Percentiles rank a stretch among this genome's conserved stretches.
These are phyloP conservation scores for Indicator maculatus DNA, from an alignment of 2,113 vertebrate species.

Conservation along the genomic window DNA sequence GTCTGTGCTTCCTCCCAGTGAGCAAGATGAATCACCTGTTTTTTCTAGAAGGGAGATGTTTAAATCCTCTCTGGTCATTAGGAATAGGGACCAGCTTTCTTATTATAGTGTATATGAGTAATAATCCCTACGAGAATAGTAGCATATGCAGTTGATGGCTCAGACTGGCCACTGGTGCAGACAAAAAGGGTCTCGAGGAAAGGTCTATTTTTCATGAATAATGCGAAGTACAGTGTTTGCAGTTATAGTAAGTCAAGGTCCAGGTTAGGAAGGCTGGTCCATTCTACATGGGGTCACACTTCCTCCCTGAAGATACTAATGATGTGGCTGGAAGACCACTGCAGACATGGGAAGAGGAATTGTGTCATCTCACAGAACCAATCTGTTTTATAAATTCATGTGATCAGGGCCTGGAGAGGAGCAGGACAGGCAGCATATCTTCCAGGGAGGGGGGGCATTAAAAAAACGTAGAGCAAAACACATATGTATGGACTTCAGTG, in stretches of 20 bases:
- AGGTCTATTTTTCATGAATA: constrained; percentile 1
- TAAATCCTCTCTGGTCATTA: background rate
- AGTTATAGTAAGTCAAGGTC: background rate
- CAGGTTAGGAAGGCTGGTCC: background rate
- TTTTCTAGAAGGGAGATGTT: constrained; percentile 13
- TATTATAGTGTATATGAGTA: constrained; percentile 18
- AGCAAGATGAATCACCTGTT: constrained; percentile 51
- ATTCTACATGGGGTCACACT: background rate
- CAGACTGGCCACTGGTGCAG: background rate
- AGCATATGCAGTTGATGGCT: background rate
- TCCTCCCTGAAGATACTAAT: background rate
- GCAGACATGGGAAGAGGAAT: background rate
- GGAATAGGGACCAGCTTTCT: constrained; percentile 12
- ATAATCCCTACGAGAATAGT: background rate
- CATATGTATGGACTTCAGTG: background rate
- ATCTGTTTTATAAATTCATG: background rate
- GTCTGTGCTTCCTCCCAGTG: constrained; percentile 31
- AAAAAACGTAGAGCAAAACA: background rate
- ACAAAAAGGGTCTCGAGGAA: background rate
- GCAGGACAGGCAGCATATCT: background rate
- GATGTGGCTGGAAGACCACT: background rate
- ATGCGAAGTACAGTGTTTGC: background rate
- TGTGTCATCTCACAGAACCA: background rate
- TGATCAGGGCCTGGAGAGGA: background rate
- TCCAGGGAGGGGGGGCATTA: background rate